These are phyloP conservation scores for Holothuria scabra DNA, from an alignment of 53 echinoderm and acorn worm species.

Conservation along the genomic window DNA sequence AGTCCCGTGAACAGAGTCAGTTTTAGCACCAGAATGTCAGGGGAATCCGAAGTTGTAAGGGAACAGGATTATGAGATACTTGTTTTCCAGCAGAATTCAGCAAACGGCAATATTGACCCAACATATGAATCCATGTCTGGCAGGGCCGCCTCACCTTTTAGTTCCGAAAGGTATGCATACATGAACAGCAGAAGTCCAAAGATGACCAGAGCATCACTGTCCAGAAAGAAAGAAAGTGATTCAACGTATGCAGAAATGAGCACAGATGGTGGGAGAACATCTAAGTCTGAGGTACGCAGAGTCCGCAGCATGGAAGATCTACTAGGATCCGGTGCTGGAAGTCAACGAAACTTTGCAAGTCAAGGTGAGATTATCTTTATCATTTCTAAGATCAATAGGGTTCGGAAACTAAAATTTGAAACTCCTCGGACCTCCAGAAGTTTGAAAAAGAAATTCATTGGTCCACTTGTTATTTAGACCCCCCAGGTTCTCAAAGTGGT, in stretches of 20 bases:
- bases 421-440: no score
- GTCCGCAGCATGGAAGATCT: conserved; percentile 35
- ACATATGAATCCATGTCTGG: conserved; percentile 17
- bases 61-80: conserved; percentile 34
- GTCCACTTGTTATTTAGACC: no score
- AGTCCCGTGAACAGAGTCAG: conserved; percentile 17
- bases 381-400: no score
- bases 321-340: not conserved
- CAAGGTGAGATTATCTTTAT: no score
- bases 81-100: not conserved
- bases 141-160: not conserved
- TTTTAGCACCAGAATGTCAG: not conserved
- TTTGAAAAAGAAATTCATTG: no score
- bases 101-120: not conserved
- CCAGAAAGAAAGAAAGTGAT: not conserved
- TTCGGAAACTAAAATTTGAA: no score
- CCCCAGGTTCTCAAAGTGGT: no score
- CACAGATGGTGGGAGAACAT: not conserved
- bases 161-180: not conserved
- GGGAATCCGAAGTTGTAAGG: conserved; percentile 6
- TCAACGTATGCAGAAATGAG: conserved; percentile 18
- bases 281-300: conserved; percentile 7
- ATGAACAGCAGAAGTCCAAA: conserved; percentile 24
- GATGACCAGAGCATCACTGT: not conserved
- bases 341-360: no score